These are phyloP conservation scores for Hydra vulgaris DNA, from an alignment of 30 jellyfish, hydroid and myxozoan species.

Conservation along the genomic window DNA sequence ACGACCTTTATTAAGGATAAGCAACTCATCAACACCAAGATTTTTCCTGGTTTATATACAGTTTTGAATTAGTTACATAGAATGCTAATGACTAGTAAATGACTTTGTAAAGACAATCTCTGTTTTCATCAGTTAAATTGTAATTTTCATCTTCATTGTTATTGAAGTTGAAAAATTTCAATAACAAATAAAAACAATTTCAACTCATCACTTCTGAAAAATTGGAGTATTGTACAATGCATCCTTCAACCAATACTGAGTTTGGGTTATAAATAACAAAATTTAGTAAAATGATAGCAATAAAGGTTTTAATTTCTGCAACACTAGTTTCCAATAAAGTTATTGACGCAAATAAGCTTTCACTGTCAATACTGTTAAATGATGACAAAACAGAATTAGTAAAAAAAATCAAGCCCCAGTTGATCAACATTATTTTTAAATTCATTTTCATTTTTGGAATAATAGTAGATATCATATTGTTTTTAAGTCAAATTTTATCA, in stretches of 20 bases:
- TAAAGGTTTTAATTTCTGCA: not conserved
- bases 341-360: not conserved
- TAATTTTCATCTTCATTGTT: not conserved
- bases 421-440: not conserved
- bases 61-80: not conserved
- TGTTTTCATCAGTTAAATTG: not conserved
- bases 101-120: not conserved
- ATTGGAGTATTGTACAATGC: not conserved
- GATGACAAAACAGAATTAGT: not conserved
- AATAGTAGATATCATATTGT: too few species aligned
- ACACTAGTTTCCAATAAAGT: not conserved
- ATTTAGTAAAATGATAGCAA: not conserved
- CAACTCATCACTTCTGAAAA: not conserved
- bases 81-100: not conserved
- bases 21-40: not conserved
- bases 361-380: not conserved
- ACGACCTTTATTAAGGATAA: too few species aligned
- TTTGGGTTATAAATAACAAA: not conserved
- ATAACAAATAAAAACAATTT: not conserved
- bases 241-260: not conserved
- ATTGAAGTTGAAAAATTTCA: too few species aligned
- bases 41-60: not conserved
- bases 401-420: not conserved
- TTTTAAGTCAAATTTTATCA: too few species aligned
- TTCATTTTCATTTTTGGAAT: not conserved